phyloP scores from a whole-genome alignment of 2,888 invertebrate species.

The Syrista parreyssii region DNA sequence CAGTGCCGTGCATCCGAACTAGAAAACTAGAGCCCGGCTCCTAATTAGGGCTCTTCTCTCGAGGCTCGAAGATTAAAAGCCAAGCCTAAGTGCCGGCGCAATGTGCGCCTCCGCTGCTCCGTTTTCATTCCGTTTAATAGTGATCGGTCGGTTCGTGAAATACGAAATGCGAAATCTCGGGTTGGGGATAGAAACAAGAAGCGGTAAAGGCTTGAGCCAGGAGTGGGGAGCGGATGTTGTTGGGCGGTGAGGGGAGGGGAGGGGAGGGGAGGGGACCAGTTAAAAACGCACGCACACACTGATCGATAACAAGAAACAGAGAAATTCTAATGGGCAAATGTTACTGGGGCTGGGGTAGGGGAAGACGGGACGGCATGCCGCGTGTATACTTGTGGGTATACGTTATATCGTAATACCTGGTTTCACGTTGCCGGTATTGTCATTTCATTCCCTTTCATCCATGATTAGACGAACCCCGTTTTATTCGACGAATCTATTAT shows the following conservation, averaged over 20 bases:
- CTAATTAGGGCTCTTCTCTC: conserved; percentile 62
- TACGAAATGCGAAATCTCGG: conserved; percentile 24
- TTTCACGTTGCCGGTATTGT: too few species aligned
- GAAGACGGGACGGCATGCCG: too few species aligned
- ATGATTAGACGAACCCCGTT: too few species aligned
- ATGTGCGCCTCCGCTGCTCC: conserved; percentile 31
- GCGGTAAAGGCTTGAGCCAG: background rate
- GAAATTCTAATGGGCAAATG: too few species aligned
- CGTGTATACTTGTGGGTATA: too few species aligned
- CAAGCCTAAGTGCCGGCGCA: conserved; percentile 50
- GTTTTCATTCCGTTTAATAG: conserved; percentile 47
- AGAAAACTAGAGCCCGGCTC: conserved; percentile 42
- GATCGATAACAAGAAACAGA: background rate
- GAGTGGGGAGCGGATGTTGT: too few species aligned
- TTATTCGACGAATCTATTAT: too few species aligned
- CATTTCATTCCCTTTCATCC: too few species aligned
- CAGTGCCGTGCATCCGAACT: conserved; percentile 1
- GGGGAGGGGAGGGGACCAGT: conserved; percentile 12
- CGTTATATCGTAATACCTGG: too few species aligned
- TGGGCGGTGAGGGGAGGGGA: too few species aligned
- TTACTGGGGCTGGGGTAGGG: too few species aligned
- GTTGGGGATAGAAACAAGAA: conserved; percentile 16
- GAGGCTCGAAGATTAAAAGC: conserved; percentile 53
- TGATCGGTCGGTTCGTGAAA: conserved; percentile 48
- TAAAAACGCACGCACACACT: conserved; percentile 19